Evolutionary conservation across 2,797 vertebrate genomes (phyloP).

Genomic region (Eremophila alpestris): DNA sequence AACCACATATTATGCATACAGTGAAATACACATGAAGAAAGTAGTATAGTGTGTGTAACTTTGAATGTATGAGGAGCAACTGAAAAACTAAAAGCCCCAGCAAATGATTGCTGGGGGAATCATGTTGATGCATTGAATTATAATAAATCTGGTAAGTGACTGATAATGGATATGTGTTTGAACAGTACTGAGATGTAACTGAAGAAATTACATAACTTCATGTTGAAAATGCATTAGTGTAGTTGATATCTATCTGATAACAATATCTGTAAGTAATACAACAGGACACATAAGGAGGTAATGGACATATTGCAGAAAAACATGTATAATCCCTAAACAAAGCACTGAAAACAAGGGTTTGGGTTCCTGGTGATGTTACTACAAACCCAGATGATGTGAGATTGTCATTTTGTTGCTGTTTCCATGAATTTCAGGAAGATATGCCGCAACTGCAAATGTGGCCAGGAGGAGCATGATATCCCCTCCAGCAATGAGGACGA

Average conservation of each 20-base stretch:
- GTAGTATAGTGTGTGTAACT: background rate
- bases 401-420: background rate
- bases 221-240: background rate
- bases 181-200: background rate
- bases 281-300: background rate
- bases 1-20: background rate
- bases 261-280: background rate
- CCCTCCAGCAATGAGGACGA: constrained; percentile 88
- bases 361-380: background rate
- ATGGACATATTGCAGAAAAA: background rate
- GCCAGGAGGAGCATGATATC: constrained; percentile 92
- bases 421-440: constrained; percentile 85
- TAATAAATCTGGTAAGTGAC: background rate
- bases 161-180: background rate
- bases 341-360: background rate
- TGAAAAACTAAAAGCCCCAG: background rate
- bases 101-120: background rate
- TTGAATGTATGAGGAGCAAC: background rate
- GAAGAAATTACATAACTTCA: background rate
- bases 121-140: background rate
- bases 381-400: background rate
- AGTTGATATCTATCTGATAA: background rate
- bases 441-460: constrained; percentile 97
- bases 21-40: background rate
- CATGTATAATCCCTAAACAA: background rate